Evolutionary conservation across 2,113 vertebrate species (phyloP), one percentile per base, ranked within the genome.

Genomic region (Acanthisitta chloris): DNA sequence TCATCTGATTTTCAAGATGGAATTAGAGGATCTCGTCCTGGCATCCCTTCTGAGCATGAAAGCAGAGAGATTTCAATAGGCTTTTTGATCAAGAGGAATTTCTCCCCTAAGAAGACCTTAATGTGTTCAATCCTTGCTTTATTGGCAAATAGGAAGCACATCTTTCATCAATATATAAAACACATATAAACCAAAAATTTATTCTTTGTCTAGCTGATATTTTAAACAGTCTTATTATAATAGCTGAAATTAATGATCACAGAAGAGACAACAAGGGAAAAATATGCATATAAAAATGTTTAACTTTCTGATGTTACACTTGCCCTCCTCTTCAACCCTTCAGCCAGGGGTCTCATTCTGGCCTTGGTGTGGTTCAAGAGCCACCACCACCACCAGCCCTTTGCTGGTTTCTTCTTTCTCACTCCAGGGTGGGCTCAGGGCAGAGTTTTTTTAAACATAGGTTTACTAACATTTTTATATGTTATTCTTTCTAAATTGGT

Each of bases 1-100:
- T 96, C 86, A 94, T 67, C 59, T 67, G 64, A 78, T 74, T 93
- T 94, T 92, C 64, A 65, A 54, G 62, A 80, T 43, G 8, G 66
- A 64, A 54, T 72, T 86, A 69, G 54, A 80, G 26, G 76, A 73
- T 38, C 7, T 1, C 67, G 86, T 76, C 61, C 81, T 71, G 51
- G 76, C 65, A 81, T 80, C 67, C 65, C 69, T 66, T 87, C 55
- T 43, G 25, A 90, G 65, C 21, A 18, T 20, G 36, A 84, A 74
- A 79, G 54, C n/a, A 86, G 20, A 71, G 18, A 69, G 13, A 78
- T 59, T 92, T 92, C 54, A 52, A 34, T 38, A 84, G 18, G 19
- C 23, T 90, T 84, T 77, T 43, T 66, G 70, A 79, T 43, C 33
- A 25, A 65, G 52, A 81, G 57, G 61, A 86, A 73, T 34, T 48